A percentile compares a stretch with the other conserved stretches of the same genome.
These are phyloP conservation scores for Pseudopipra pipra DNA, from an alignment of 2,113 vertebrate species.

Conservation along the genomic window DNA sequence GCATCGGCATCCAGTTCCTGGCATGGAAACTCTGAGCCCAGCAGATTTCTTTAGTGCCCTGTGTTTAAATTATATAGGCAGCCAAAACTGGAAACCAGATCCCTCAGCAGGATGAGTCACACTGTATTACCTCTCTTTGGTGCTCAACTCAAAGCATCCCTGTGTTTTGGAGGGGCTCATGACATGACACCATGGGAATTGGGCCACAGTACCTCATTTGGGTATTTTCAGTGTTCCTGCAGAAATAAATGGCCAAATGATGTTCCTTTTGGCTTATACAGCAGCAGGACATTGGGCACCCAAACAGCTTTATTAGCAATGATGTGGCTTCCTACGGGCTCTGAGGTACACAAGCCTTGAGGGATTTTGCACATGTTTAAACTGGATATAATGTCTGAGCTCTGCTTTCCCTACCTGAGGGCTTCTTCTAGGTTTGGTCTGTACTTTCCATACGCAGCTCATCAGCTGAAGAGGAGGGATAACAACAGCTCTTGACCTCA, in stretches of 20 bases:
- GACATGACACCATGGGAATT: not conserved
- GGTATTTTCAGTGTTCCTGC: not conserved
- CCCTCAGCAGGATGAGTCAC: not conserved
- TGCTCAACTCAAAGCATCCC: not conserved
- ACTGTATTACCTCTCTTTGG: not conserved
- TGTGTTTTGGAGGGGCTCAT: not conserved
- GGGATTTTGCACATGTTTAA: not conserved
- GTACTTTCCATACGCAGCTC: not conserved
- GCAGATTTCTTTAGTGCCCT: not conserved
- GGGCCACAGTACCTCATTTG: not conserved
- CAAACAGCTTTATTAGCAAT: conserved; percentile 3
- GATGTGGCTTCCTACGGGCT: not conserved
- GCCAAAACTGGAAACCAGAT: not conserved
- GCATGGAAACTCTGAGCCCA: not conserved
- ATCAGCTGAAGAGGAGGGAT: not conserved
- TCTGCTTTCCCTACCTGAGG: not conserved
- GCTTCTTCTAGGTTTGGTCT: not conserved
- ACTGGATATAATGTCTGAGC: not conserved
- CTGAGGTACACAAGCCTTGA: not conserved
- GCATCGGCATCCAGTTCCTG: not conserved
- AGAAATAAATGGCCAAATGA: not conserved
- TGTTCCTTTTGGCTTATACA: not conserved
- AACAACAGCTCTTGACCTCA: not conserved
- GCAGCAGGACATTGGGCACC: not conserved
- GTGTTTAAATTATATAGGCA: not conserved